Base-by-base conservation (phyloP, 2,888 invertebrate genomes). In the Oscheius onirici region DNA sequence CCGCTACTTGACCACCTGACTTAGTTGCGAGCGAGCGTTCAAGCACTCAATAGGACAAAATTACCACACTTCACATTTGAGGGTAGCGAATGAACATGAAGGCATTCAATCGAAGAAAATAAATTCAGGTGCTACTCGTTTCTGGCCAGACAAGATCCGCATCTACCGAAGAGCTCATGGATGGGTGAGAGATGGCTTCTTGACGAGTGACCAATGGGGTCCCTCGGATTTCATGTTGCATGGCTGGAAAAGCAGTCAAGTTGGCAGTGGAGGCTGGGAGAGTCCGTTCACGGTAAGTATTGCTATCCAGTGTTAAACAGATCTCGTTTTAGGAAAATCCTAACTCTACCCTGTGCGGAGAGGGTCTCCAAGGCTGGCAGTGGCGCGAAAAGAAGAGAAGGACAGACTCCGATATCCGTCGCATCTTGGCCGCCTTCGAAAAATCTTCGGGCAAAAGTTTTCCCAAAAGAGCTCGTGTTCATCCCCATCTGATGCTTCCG, bases 101-200 rank as follows among this genome's bases (percentile, higher is more conserved):
- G 3, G n/a, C n/a, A n/a, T n/a, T n/a, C n/a, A n/a, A n/a, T n/a
- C n/a, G n/a, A n/a, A n/a, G n/a, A n/a, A n/a, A n/a, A n/a, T n/a
- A 2, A 49, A 15, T 60, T 43, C 22, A 73, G 78, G 78, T 1
- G 83, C 80, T 15, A 75, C 66, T 28, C 72, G 83, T 11, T 24
- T 84, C 13, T 84, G 81, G 80, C 80, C 83, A 0, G 82, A 77
- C n/a, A 82, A 83, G 71, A 67, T 84, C 34, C 67, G 84, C 40
- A 83, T 84, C 41, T 80, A 78, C 60, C 66, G 81, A 24, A 54
- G 84, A 54, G 84, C 80, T 26, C 82, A 82, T 58, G 82, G 82
- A 34, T 82, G 79, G 79, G 80, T 81, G 28, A 68, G 81, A 13
- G 84, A 84, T 65, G 81, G 82, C 20, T 83, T 80, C 70, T 24